A percentile compares a stretch with the other conserved stretches of the same genome.
Evolutionary conservation across 2,888 invertebrate species (phyloP).

Genomic region (Dicyrtomina minuta): DNA sequence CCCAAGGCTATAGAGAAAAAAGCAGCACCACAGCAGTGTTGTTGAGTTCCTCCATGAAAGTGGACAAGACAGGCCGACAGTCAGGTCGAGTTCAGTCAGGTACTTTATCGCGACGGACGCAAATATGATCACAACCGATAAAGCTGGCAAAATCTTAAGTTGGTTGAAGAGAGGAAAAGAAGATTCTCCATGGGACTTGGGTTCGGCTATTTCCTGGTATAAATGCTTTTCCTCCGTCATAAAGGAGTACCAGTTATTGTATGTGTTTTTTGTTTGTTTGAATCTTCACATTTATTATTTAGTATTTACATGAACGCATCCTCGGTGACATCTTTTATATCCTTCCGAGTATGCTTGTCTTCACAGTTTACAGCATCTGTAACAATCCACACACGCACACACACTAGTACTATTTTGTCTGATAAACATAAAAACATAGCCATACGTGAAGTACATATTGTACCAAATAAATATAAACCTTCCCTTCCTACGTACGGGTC

Average conservation of each 20-base stretch:
- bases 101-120: constrained; percentile 29
- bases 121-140: constrained; percentile 25
- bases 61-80: constrained; percentile 23
- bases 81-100: constrained; percentile 22
- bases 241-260: constrained; percentile 2
- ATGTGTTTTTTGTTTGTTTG: neutral
- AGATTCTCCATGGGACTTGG: neutral
- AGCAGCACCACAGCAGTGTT: constrained; percentile 19
- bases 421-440: too few relatives aligned
- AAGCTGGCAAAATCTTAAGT: constrained; percentile 13
- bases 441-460: too few relatives aligned
- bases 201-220: neutral
- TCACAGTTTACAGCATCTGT: neutral
- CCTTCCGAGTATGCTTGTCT: neutral
- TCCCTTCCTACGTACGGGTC: too few relatives aligned
- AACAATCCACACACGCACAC: too few relatives aligned
- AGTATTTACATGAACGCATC: too few relatives aligned
- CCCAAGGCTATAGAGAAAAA: constrained; percentile 20
- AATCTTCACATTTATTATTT: constrained; percentile 6
- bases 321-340: neutral
- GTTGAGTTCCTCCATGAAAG: constrained; percentile 17
- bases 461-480: too few relatives aligned
- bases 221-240: constrained; percentile 18
- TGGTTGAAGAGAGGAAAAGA: constrained; percentile 10
- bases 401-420: too few relatives aligned